Conservation (phyloP, 2,888 invertebrate genomes). For the Lasius fuliginosus region DNA sequence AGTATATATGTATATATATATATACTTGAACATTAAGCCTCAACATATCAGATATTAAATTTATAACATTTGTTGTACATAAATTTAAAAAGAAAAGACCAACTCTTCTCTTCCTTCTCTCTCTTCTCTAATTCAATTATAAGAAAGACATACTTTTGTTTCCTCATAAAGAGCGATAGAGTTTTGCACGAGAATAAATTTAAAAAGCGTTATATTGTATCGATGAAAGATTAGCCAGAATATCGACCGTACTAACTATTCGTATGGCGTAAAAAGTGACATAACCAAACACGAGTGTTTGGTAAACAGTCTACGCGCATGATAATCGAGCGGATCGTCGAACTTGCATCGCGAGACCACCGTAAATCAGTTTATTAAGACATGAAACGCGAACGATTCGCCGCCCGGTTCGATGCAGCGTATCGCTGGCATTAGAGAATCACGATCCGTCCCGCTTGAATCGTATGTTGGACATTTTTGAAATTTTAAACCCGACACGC, state of each 20-base stretch:
- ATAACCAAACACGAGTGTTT: constrained; percentile 81
- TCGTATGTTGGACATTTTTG: constrained; percentile 84
- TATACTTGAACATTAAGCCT: not conserved
- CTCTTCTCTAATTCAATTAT: not conserved
- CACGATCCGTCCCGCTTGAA: constrained; percentile 83
- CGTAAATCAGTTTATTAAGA: constrained; percentile 77
- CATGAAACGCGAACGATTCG: not conserved
- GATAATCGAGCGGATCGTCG: not conserved
- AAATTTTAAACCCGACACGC: constrained; percentile 84
- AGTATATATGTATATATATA: not conserved
- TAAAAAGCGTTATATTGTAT: constrained; percentile 59
- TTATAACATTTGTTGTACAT: not conserved
- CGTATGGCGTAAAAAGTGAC: constrained; percentile 64
- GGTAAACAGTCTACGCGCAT: constrained; percentile 67
- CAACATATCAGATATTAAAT: not conserved
- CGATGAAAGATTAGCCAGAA: not conserved
- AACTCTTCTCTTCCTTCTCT: not conserved
- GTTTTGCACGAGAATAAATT: not conserved
- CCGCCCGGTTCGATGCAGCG: not conserved
- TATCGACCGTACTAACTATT: constrained; percentile 16
- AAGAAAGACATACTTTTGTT: not conserved
- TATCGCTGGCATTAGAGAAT: constrained; percentile 56
- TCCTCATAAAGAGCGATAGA: not conserved
- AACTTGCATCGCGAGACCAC: constrained; percentile 58
- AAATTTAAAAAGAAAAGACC: constrained; percentile 6